Conservation (phyloP, 92 coral and sea anemone species). For the Phenganax stokvisi region DNA sequence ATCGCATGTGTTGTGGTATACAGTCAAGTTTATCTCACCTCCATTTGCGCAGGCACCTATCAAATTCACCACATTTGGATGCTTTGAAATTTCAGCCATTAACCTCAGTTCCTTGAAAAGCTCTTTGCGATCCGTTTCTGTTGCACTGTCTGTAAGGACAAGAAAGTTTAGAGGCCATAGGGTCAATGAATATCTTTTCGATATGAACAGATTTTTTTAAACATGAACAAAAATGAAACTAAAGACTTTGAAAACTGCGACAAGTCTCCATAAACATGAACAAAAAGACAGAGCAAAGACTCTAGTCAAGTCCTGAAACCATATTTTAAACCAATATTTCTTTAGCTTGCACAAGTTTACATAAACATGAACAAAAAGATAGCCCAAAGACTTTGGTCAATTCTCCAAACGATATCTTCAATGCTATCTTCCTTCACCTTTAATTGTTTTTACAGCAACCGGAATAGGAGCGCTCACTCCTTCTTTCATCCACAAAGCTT, state of each 20-base stretch:
- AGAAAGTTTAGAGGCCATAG: neutral
- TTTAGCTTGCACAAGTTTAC: no score
- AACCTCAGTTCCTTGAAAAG: slow-evolving; percentile 72
- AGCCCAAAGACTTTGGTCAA: no score
- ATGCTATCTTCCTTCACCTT: slow-evolving; percentile 48
- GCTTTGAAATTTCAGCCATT: slow-evolving; percentile 69
- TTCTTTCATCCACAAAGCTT: slow-evolving; percentile 59
- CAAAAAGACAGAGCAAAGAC: no score
- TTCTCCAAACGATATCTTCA: no score
- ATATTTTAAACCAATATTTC: no score
- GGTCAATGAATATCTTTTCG: neutral
- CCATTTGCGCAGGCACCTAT: slow-evolving; percentile 75
- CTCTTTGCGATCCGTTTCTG: slow-evolving; percentile 63
- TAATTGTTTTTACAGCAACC: slow-evolving; percentile 72
- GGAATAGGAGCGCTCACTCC: slow-evolving; percentile 38
- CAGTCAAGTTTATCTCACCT: slow-evolving; percentile 39
- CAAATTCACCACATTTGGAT: slow-evolving; percentile 66
- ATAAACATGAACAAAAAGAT: no score
- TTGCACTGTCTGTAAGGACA: slow-evolving; percentile 26
- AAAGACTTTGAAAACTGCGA: neutral
- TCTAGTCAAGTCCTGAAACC: no score
- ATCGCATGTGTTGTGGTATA: neutral
- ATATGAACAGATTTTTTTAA: neutral
- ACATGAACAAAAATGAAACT: neutral
- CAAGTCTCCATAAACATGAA: no score